phyloP scores from a whole-genome alignment of 2,113 vertebrate species.

The Heterocephalus glaber region DNA sequence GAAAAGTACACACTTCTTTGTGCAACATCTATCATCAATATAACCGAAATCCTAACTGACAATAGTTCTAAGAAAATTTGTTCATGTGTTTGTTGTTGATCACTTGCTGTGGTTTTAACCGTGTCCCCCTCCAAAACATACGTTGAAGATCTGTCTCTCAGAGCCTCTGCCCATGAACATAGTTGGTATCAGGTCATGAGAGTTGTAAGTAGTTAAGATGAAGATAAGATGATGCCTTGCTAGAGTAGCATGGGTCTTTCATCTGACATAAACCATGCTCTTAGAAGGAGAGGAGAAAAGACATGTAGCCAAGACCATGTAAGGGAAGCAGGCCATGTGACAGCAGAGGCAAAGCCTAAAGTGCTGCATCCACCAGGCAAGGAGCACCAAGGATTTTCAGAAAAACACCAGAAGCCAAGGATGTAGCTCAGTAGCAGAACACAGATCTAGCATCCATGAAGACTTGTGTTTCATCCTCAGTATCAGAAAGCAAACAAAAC shows the following conservation, averaged over 20 bases:
- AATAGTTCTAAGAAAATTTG: neutral
- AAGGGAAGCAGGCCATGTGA: neutral
- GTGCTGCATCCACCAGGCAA: neutral
- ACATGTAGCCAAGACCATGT: neutral
- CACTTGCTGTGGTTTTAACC: neutral
- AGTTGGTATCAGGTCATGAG: neutral
- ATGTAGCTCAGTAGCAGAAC: neutral
- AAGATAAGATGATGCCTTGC: neutral
- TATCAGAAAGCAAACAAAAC: neutral
- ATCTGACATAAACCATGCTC: too few relatives aligned
- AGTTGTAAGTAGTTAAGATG: neutral
- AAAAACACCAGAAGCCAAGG: neutral
- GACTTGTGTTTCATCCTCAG: neutral
- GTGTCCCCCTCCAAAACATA: neutral
- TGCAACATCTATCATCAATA: neutral
- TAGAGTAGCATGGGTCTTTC: neutral
- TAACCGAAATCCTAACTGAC: neutral
- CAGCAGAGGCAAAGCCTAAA: neutral
- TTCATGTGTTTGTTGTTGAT: neutral
- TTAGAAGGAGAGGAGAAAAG: neutral
- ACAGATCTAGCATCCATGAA: too few relatives aligned
- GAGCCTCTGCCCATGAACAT: neutral
- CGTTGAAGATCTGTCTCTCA: fast-evolving
- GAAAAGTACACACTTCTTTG: neutral
- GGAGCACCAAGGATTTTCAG: neutral